These are phyloP conservation scores for Phoxinus dragarum DNA, from an alignment of 2,797 vertebrate genomes.

Conservation along the genomic window DNA sequence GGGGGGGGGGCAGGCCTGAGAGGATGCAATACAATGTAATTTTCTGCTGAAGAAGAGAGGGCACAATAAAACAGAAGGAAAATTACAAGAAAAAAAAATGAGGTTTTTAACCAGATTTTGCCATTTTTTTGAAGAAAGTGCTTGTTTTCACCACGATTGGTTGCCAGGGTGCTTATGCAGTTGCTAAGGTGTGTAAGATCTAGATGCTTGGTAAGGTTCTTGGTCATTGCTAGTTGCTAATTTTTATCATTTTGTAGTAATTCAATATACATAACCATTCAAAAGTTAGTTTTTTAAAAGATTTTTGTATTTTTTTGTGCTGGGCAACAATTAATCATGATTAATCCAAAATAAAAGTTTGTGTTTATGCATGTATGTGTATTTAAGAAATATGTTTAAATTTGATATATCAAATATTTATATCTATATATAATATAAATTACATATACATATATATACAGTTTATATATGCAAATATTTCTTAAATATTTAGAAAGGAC, in stretches of 20 bases:
- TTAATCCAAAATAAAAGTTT: too few relatives aligned
- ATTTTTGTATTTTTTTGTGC: too few relatives aligned
- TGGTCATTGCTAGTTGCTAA: not conserved
- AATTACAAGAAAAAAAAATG: conserved; percentile 78
- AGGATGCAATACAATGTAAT: conserved; percentile 98
- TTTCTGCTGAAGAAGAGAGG: conserved; percentile 94
- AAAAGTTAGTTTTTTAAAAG: not conserved
- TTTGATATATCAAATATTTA: too few relatives aligned
- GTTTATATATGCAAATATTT: too few relatives aligned
- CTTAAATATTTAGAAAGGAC: not conserved
- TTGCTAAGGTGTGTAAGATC: conserved; percentile 63
- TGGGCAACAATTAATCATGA: too few relatives aligned
- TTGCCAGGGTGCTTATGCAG: conserved; percentile 81
- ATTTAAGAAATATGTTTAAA: too few relatives aligned
- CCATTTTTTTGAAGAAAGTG: not conserved
- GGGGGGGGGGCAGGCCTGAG: conserved; percentile 79
- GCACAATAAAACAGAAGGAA: conserved; percentile 92
- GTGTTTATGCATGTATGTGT: too few relatives aligned
- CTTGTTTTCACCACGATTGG: not conserved
- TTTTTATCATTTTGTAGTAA: not conserved
- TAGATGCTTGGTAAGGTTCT: not conserved
- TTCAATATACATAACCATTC: not conserved
- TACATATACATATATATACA: too few relatives aligned
- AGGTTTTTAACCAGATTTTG: conserved; percentile 60
- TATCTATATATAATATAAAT: too few relatives aligned